Conservation (phyloP, 2,888 invertebrate species). For the Leptinotarsa haldemani region DNA sequence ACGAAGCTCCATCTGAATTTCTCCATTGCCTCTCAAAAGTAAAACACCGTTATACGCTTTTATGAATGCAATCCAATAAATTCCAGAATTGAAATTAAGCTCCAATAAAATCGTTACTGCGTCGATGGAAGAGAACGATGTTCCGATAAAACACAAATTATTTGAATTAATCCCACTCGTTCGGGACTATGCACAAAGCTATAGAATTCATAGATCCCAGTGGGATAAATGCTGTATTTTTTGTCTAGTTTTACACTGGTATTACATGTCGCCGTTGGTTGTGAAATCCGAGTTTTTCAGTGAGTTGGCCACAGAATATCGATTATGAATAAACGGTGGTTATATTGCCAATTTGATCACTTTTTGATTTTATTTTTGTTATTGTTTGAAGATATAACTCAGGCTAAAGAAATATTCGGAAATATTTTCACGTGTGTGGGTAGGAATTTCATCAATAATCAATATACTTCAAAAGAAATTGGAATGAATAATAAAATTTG, state of each 20-base stretch:
- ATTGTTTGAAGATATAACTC: neutral
- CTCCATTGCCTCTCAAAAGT: neutral
- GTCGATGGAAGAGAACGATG: constrained; percentile 3
- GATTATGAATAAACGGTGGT: neutral
- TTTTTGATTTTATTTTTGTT: neutral
- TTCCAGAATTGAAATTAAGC: constrained; percentile 2
- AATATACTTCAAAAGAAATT: too few species aligned
- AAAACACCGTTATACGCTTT: constrained; percentile 5
- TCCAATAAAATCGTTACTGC: constrained; percentile 4
- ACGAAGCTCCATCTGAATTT: neutral
- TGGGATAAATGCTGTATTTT: constrained; percentile 1
- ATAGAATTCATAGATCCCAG: constrained; percentile 16
- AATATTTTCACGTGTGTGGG: too few species aligned
- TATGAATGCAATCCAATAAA: constrained; percentile 10
- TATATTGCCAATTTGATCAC: neutral
- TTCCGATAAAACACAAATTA: constrained; percentile 11
- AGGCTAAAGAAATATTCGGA: too few species aligned
- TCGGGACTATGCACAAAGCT: constrained; percentile 13
- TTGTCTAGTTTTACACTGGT: neutral
- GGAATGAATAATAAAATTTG: too few species aligned
- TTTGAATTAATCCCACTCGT: constrained; percentile 13
- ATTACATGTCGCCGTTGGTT: neutral
- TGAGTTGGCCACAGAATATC: neutral
- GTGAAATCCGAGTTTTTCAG: neutral
- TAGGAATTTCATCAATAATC: too few species aligned